A percentile compares a stretch with the other conserved stretches of the same genome.
These are phyloP conservation scores for Atractosteus spatula DNA, from an alignment of 2,113 vertebrate genomes.

Conservation along the genomic window DNA sequence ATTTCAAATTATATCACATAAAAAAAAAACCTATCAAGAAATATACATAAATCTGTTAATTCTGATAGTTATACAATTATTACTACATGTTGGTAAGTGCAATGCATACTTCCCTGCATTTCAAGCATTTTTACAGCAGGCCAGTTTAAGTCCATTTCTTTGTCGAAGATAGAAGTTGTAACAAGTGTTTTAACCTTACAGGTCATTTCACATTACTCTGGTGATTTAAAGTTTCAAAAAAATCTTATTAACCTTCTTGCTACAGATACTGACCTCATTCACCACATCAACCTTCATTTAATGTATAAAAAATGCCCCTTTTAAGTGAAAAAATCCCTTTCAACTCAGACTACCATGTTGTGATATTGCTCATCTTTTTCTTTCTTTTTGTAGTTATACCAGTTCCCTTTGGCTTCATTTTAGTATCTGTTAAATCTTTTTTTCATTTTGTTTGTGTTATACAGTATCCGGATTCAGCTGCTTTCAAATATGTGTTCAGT, in stretches of 20 bases:
- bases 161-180: not conserved
- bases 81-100: not conserved
- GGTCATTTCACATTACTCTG: not conserved
- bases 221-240: not conserved
- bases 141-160: not conserved
- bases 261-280: conserved; percentile 3
- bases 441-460: too few relatives aligned
- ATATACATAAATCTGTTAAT: not conserved
- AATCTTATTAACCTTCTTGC: conserved; percentile 14
- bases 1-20: too few relatives aligned
- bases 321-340: conserved; percentile 1
- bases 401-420: too few relatives aligned
- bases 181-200: not conserved
- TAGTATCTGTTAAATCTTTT: too few relatives aligned
- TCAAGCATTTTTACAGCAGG: not conserved
- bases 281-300: conserved; percentile 1
- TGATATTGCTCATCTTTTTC: too few relatives aligned
- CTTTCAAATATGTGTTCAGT: too few relatives aligned
- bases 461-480: too few relatives aligned
- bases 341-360: too few relatives aligned
- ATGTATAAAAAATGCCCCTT: conserved; percentile 6
- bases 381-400: too few relatives aligned
- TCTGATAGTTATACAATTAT: not conserved
- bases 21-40: too few relatives aligned
- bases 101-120: not conserved